phyloP scores from a whole-genome alignment of 92 coral and sea anemone genomes.

The Metridium senile region DNA sequence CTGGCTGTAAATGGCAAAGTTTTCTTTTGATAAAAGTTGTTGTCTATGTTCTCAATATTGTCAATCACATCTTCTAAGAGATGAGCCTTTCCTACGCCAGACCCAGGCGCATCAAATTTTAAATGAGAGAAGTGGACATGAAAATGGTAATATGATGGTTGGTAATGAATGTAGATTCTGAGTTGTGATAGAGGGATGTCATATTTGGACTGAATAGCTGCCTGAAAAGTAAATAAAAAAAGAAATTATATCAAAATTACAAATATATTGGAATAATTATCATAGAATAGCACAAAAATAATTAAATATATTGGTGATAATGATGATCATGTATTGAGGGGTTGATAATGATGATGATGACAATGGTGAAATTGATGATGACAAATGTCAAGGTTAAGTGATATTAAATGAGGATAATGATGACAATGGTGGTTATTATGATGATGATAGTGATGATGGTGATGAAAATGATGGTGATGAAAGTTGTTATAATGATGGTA shows the following conservation, averaged over 20 bases:
- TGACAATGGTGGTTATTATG: too few relatives aligned
- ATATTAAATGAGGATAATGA: too few relatives aligned
- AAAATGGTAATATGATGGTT: constrained; percentile 95
- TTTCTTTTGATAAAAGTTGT: constrained; percentile 76
- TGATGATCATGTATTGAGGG: neutral
- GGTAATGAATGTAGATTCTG: constrained; percentile 91
- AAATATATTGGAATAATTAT: too few relatives aligned
- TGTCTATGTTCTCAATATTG: constrained; percentile 83
- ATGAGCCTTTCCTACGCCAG: constrained; percentile 86
- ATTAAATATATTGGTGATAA: neutral
- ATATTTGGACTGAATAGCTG: constrained; percentile 70
- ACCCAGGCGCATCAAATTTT: constrained; percentile 90
- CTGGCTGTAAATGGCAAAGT: constrained; percentile 72
- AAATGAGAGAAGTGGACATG: constrained; percentile 96
- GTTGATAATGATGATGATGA: too few relatives aligned
- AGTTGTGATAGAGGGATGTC: constrained; percentile 71
- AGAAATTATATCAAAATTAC: neutral
- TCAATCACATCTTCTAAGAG: constrained; percentile 90
- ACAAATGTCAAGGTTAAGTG: too few relatives aligned
- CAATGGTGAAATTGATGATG: too few relatives aligned
- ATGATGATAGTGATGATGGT: too few relatives aligned
- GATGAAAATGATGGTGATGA: too few relatives aligned
- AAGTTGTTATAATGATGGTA: too few relatives aligned
- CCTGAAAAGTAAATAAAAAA: constrained; percentile 46
- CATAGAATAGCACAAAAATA: neutral